Percentiles rank a stretch among this genome's conserved stretches.
phyloP scores from a whole-genome alignment of 2,797 vertebrate genomes.

The Hafferia zeledoni region DNA sequence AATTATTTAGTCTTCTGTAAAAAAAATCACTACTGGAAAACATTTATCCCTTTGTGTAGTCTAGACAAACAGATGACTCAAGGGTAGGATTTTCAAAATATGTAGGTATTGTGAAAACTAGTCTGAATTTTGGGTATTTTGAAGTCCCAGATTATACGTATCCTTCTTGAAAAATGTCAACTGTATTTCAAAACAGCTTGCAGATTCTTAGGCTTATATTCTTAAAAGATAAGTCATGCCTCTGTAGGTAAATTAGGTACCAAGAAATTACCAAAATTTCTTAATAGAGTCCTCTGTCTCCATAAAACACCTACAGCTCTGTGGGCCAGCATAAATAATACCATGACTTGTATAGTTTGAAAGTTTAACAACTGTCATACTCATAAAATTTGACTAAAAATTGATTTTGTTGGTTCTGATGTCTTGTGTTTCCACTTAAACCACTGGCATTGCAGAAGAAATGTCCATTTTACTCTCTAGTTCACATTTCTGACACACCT shows the following conservation, averaged over 20 bases:
- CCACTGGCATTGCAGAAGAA: not conserved
- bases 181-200: not conserved
- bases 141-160: not conserved
- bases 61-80: not conserved
- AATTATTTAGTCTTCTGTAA: not conserved
- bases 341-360: not conserved
- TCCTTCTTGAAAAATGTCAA: not conserved
- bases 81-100: not conserved
- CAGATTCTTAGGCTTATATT: not conserved
- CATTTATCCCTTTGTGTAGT: not conserved
- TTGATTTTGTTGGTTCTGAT: not conserved
- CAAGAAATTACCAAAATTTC: not conserved
- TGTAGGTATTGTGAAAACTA: not conserved
- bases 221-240: not conserved
- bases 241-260: not conserved
- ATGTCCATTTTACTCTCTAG: not conserved
- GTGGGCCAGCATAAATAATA: not conserved
- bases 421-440: not conserved
- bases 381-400: not conserved
- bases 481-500: not conserved
- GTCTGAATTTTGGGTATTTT: not conserved
- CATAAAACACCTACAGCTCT: not conserved
- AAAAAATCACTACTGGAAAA: not conserved
- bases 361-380: not conserved
- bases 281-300: not conserved